Base-by-base conservation (phyloP, 2,888 invertebrate genomes). In the Protodeltote pygarga region DNA sequence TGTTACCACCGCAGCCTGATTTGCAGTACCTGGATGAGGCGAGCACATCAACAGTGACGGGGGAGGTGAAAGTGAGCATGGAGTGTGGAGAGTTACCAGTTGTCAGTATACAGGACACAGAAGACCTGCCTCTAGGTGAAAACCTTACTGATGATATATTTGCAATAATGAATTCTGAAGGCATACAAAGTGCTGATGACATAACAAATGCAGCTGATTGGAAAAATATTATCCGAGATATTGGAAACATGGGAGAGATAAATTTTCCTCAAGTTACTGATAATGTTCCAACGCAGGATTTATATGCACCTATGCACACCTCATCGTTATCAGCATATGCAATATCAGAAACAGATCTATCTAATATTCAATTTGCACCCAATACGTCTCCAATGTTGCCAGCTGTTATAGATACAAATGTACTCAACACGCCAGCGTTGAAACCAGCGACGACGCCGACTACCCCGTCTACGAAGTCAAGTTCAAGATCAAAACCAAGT, bases 61-160 rank as follows among this genome's bases (percentile, higher is more conserved):
- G 77, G 5, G 92, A 92, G 62, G 83, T 92, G 48, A 89, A 92
- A 64, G 86, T 92, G 16, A 89, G 90, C 59, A 78, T 92, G 59
- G 89, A 87, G 59, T 85, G 83, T 31, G 90, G 90, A 38, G 92
- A 92, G 77, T 77, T 91, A 52, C 92, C 92, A 14, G 92, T 92
- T 13, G 92, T 92, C 65, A 92, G 92, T 75, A 92, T 92, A 82
- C 92, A 90, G 73, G 92, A 92, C 75, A 82, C 91, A 14, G 92
- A 92, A 55, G 92, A 92, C 23, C 69, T 92, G 54, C 92, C 86
- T 5, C 86, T 92, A 8, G 90, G 90, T 47, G 92, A 92, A 61
- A 87, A 85, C 57, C 75, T 90, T 44, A 90, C 92, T 6, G 92
- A 92, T 74, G 92, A 92, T 65, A 92, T 92, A 49, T 89, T 92